Base-by-base conservation (phyloP, 1,140 invertebrate species). In the Drosophila micromelanica region DNA sequence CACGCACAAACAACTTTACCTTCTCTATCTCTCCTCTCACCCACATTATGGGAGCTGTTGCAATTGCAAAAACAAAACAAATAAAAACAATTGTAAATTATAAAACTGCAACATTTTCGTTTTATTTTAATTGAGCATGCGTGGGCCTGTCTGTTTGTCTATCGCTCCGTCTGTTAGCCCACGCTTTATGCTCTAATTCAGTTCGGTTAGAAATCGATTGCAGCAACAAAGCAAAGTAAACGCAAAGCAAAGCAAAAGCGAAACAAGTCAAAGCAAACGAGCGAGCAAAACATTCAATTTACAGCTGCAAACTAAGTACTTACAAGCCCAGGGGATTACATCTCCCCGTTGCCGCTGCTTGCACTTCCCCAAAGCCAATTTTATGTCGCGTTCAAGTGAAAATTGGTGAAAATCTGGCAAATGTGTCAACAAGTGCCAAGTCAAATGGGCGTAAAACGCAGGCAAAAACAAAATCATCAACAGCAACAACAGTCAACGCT, bases 161-260 rank as follows among this genome's bases (percentile, higher is more conserved):
- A 46, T 68, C 57, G 52, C 30, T 63, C 40, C 43, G 49, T 74
- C 65, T 68, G 71, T 87, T 81, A 64, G 81, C 81, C 75, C 78
- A 86, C 81, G 81, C 81, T 86, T 86, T 87, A 87, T 87, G 81
- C 81, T 86, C 81, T 78, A 87, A 87, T 86, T 86, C 81, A 82
- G 82, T 70, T 77, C 65, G 82, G 78, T 78, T 87, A 86, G 82
- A 87, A 86, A 86, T 86, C 81, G 82, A 86, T 86, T 86, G 82
- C 71, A 72, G 56, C 71, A 82, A 73, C 57, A 82, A 60, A 55
- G 48, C 15, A 51, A 74, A 68, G 27, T 1, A 27, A 27, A 27
- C 27, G 48, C 15, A 51, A 74, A 13, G 40, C 48, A 61, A 57
- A 46, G 56, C 37, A 49, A 80, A 78, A 62, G 68, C 62, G 49